A percentile compares a stretch with the other conserved stretches of the same genome.
These are phyloP conservation scores for Vicugna pacos DNA, from an alignment of 2,113 vertebrate species.

Conservation along the genomic window DNA sequence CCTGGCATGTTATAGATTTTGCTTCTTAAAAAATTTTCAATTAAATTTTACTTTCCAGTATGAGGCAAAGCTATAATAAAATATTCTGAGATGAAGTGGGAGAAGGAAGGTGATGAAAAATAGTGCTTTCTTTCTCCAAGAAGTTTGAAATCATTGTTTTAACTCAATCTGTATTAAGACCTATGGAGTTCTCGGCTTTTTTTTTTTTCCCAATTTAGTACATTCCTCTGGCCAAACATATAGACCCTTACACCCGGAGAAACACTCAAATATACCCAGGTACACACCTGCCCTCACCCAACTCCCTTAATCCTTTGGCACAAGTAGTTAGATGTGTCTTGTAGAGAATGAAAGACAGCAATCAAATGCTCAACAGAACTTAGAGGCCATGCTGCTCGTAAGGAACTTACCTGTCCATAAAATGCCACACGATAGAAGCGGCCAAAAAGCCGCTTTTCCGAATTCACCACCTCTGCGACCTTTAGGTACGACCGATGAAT, in stretches of 20 bases:
- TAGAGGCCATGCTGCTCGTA: rapidly evolving
- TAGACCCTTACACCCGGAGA: background rate
- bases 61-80: background rate
- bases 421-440: slow-evolving; percentile 98
- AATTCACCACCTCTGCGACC: slow-evolving; percentile 98
- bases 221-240: background rate
- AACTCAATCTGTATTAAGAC: background rate
- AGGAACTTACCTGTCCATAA: slow-evolving; percentile 95
- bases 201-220: background rate
- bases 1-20: background rate
- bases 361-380: background rate
- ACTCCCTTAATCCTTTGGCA: background rate
- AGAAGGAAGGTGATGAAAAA: background rate
- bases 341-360: background rate
- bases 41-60: slow-evolving; percentile 3
- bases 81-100: background rate
- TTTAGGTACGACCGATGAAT: slow-evolving; percentile 98
- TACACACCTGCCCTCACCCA: no score
- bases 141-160: background rate
- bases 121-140: background rate
- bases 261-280: background rate
- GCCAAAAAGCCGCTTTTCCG: slow-evolving; percentile 96
- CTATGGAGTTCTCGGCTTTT: background rate
- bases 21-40: slow-evolving; percentile 20
- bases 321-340: background rate